Evolutionary conservation across 1,140 invertebrate species (phyloP).

Genomic region (Planococcus citri): DNA sequence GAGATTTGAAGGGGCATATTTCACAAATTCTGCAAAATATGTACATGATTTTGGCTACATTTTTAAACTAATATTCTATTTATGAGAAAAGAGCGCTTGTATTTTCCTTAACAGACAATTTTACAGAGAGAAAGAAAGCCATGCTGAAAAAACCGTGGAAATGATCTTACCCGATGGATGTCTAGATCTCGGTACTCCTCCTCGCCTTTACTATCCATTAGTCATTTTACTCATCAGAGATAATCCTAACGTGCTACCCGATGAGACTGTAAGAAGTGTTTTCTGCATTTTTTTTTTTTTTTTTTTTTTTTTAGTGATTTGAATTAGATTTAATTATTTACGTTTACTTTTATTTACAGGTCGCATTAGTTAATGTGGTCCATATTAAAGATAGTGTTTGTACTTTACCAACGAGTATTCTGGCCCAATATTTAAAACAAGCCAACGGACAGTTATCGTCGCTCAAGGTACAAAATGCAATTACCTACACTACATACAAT

Average conservation of each 20-base stretch:
- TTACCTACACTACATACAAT: too few relatives aligned
- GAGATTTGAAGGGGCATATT: too few relatives aligned
- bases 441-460: conserved; percentile 66
- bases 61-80: too few relatives aligned
- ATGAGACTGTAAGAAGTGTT: conserved; percentile 57
- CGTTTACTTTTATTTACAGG: conserved; percentile 41
- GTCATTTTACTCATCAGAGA: conserved; percentile 59
- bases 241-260: conserved; percentile 47
- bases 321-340: background rate
- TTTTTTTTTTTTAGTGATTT: too few relatives aligned
- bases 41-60: too few relatives aligned
- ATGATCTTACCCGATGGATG: conserved; percentile 46
- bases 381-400: conserved; percentile 65
- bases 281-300: too few relatives aligned
- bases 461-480: conserved; percentile 54
- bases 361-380: conserved; percentile 62
- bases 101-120: conserved; percentile 25
- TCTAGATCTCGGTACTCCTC: conserved; percentile 53
- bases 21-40: too few relatives aligned
- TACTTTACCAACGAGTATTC: conserved; percentile 57
- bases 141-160: conserved; percentile 49
- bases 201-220: conserved; percentile 55
- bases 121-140: conserved; percentile 37
- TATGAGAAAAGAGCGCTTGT: too few relatives aligned
- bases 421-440: conserved; percentile 69